Percentiles rank a stretch among this genome's conserved stretches.
phyloP scores from a whole-genome alignment of 1,140 invertebrate genomes.

The Arion vulgaris region DNA sequence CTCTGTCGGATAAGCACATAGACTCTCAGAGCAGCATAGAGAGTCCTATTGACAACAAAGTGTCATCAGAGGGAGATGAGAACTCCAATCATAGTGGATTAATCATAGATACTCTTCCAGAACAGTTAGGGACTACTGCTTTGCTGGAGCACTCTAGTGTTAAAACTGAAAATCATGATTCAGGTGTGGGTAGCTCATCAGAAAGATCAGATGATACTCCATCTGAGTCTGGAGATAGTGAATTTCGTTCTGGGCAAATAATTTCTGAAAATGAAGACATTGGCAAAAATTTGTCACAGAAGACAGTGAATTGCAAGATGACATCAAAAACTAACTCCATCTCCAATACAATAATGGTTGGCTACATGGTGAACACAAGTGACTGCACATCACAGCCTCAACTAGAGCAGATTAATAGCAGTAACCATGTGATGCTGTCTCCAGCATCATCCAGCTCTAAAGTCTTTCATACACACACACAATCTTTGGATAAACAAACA shows the following conservation, averaged over 20 bases:
- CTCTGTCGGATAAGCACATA: conserved; percentile 28
- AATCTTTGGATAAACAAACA: conserved; percentile 12
- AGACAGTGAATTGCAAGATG: not conserved
- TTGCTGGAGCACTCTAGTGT: conserved; percentile 42
- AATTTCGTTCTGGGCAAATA: conserved; percentile 42
- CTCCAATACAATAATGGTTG: conserved; percentile 22
- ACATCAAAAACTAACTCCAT: not conserved
- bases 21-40: conserved; percentile 19
- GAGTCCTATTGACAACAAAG: conserved; percentile 52
- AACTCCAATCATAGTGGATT: conserved; percentile 59
- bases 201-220: conserved; percentile 68
- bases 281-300: not conserved
- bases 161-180: conserved; percentile 64
- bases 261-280: conserved; percentile 15
- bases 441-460: conserved; percentile 1
- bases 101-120: conserved; percentile 53
- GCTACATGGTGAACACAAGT: conserved; percentile 25
- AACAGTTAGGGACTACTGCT: conserved; percentile 52
- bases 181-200: conserved; percentile 66
- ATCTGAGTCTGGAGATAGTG: conserved; percentile 64
- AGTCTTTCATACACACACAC: not conserved
- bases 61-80: conserved; percentile 47
- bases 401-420: not conserved
- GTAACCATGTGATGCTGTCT: not conserved
- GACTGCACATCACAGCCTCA: conserved; percentile 1